phyloP scores from a whole-genome alignment of 2,888 invertebrate genomes.

The Dasysyrphus tricinctus region DNA sequence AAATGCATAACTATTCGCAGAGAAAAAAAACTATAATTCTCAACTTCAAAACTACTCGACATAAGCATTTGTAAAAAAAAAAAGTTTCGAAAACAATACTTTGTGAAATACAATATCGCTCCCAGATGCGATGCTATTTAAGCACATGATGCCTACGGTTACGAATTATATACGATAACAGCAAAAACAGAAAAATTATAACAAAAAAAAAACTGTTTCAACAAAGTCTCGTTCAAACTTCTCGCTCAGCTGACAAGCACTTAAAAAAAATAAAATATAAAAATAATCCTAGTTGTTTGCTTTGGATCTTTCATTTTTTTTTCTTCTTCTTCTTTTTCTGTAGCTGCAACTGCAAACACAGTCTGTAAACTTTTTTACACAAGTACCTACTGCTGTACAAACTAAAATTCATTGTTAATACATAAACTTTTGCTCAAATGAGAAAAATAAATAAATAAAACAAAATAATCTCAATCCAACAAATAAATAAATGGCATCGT shows the following conservation, averaged over 20 bases:
- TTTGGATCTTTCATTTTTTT: not conserved
- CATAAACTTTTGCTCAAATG: constrained; percentile 21
- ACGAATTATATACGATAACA: constrained; percentile 11
- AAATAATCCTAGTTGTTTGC: constrained; percentile 22
- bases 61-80: constrained; percentile 21
- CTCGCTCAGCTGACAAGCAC: constrained; percentile 34
- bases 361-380: constrained; percentile 42
- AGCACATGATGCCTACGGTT: not conserved
- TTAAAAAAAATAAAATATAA: not conserved
- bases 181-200: not conserved
- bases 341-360: constrained; percentile 4
- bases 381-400: constrained; percentile 9
- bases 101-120: constrained; percentile 53
- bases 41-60: constrained; percentile 18
- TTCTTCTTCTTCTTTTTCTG: no score
- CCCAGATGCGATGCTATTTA: constrained; percentile 17
- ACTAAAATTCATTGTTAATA: constrained; percentile 23
- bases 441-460: not conserved
- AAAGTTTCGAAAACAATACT: constrained; percentile 44
- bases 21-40: not conserved
- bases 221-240: constrained; percentile 40
- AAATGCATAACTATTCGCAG: not conserved
- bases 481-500: constrained; percentile 49
- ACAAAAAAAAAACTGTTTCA: constrained; percentile 33
- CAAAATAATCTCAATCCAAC: constrained; percentile 50